Base-by-base conservation (phyloP, 2,888 invertebrate genomes). In the Pseudococcus jackbeardsleyi region DNA sequence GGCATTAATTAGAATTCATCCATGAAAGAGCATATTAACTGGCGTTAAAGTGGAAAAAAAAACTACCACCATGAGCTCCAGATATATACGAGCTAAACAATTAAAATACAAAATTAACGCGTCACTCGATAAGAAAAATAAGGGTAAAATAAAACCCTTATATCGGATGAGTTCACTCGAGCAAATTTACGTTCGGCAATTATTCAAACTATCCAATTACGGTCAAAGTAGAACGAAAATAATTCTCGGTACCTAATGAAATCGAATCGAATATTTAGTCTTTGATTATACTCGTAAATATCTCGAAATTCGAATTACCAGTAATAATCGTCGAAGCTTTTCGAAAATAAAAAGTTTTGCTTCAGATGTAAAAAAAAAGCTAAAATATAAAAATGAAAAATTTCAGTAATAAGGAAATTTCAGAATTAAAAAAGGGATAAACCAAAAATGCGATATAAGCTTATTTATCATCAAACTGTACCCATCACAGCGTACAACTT, bases 101-200 rank as follows among this genome's bases (percentile, higher is more conserved):
- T 79, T 79, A 79, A 79, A 79, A 42, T 42, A 79, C n/a, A 39
- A 42, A 79, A 79, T 79, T 79, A 79, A 79, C 42, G 79, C 79
- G 79, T 42, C 79, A 42, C 15, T 79, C 79, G 79, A 79, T 79
- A 79, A 39, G 79, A 79, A 79, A 42, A 79, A 79, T 39, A 79
- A 11, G 39, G 42, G 79, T 42, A 26, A 79, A 42, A 19, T 79
- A 11, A 42, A 42, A 42, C 79, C 79, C 46, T 79, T 42, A 42
- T 79, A 79, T 39, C 39, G 42, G 17, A 79, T 79, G 79, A 79
- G 42, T 79, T 79, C 79, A n/a, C 79, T 79, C 42, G 79, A 79
- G 42, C n/a, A 42, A 79, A 79, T 79, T 79, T 42, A 42, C 79
- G n/a, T 79, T 42, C 9, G 17, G 42, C 42, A 42, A 79, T 79